Conservation (phyloP, 2,797 vertebrate species). For the Sebastes hubbsi region DNA sequence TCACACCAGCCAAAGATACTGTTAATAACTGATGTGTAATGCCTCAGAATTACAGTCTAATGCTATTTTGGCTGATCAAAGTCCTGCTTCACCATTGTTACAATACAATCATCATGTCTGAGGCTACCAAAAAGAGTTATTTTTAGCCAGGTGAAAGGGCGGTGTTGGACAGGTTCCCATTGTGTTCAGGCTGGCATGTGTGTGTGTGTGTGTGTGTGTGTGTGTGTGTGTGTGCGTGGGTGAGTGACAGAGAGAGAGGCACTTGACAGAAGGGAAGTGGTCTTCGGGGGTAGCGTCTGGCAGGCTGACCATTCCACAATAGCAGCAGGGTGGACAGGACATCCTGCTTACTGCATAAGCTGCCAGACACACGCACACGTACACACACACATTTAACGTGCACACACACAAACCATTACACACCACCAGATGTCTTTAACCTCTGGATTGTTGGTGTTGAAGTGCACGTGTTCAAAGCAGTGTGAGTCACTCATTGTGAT, state of each 20-base stretch:
- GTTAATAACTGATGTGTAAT: background rate
- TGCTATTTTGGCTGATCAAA: constrained; percentile 65
- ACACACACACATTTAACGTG: background rate
- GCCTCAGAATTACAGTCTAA: constrained; percentile 20
- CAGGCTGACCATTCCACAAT: constrained; percentile 68
- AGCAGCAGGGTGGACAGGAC: constrained; percentile 77
- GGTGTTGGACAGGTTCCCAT: constrained; percentile 63
- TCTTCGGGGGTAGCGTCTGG: constrained; percentile 68
- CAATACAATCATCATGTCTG: constrained; percentile 45
- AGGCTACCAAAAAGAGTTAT: constrained; percentile 53
- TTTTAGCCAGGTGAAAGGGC: constrained; percentile 72
- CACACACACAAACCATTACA: background rate
- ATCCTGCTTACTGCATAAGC: constrained; percentile 71
- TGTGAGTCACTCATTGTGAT: constrained; percentile 21
- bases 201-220: constrained; percentile 6
- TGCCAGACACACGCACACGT: constrained; percentile 3
- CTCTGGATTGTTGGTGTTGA: constrained; percentile 16
- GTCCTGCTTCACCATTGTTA: constrained; percentile 63
- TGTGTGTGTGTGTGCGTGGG: constrained; percentile 14
- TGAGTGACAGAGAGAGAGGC: constrained; percentile 20
- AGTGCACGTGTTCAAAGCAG: constrained; percentile 10
- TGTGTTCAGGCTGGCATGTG: constrained; percentile 72
- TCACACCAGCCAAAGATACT: background rate
- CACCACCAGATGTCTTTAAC: constrained; percentile 23
- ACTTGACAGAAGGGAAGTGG: constrained; percentile 74